Evolutionary conservation across 2,797 vertebrate species (phyloP).

Genomic region (Bradypodion ventrale): DNA sequence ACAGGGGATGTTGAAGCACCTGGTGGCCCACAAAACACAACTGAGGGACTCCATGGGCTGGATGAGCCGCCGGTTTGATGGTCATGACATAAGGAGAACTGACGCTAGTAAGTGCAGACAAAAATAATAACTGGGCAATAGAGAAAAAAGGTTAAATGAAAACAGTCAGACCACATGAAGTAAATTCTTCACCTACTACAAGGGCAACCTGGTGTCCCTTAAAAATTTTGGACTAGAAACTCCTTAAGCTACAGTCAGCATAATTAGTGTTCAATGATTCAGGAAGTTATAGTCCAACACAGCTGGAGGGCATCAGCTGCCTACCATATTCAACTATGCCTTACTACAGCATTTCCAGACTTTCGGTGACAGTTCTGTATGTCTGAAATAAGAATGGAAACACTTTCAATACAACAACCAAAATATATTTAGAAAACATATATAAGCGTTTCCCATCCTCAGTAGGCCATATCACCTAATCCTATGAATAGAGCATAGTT

Average conservation of each 20-base stretch:
- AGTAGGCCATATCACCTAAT: not conserved
- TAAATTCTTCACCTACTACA: not conserved
- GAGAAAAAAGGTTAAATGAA: not conserved
- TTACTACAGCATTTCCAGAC: too few relatives aligned
- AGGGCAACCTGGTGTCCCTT: not conserved
- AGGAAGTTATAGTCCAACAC: not conserved
- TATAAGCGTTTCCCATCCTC: not conserved
- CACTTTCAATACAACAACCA: not conserved
- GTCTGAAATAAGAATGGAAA: not conserved
- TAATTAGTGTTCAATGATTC: not conserved
- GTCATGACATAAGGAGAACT: too few relatives aligned
- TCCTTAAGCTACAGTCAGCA: not conserved
- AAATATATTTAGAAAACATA: not conserved
- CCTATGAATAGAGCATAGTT: not conserved
- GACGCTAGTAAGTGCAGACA: too few relatives aligned
- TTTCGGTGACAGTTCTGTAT: not conserved
- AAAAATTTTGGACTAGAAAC: not conserved
- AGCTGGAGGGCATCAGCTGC: too few relatives aligned
- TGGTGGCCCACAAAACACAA: not conserved
- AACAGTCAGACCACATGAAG: not conserved
- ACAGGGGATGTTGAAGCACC: not conserved
- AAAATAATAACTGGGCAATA: too few relatives aligned
- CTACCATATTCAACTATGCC: constrained; percentile 81
- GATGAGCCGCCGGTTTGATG: not conserved
- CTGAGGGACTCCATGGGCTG: not conserved